Percentiles rank a stretch among this genome's conserved stretches.
Evolutionary conservation across 1,140 invertebrate genomes (phyloP).

Genomic region (Bombus cullumanus): DNA sequence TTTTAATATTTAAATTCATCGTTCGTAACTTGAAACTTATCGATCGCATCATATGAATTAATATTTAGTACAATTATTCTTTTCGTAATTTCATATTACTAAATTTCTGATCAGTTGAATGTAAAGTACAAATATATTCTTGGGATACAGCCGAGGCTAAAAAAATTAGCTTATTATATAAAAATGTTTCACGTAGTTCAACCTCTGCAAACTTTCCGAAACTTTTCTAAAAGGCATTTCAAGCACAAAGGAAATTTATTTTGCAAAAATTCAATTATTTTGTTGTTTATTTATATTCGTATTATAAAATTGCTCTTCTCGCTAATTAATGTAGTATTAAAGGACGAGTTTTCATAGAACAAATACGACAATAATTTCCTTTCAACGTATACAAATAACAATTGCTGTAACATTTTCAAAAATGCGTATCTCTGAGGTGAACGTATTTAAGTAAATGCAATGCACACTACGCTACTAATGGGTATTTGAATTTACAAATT

Average conservation of each 20-base stretch:
- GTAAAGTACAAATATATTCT: neutral
- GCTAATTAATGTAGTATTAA: too few relatives aligned
- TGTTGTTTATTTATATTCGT: neutral
- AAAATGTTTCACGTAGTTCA: neutral
- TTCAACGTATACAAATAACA: neutral
- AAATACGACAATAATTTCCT: neutral
- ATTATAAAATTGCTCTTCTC: neutral
- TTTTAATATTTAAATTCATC: neutral
- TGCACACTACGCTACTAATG: neutral
- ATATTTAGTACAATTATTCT: neutral
- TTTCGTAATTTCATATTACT: neutral
- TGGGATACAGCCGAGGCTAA: neutral
- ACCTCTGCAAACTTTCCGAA: accelerated
- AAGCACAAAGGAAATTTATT: neutral
- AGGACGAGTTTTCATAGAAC: neutral
- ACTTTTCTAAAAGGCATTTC: neutral
- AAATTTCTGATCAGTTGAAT: neutral
- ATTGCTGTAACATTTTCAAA: neutral
- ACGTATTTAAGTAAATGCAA: neutral
- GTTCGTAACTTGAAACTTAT: neutral
- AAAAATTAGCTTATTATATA: neutral
- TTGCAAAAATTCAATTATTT: neutral
- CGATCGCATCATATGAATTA: neutral
- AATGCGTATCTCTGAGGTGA: neutral
- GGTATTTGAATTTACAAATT: neutral